These are phyloP conservation scores for Cynaeus angustus DNA, from an alignment of 2,888 invertebrate genomes.

Conservation along the genomic window DNA sequence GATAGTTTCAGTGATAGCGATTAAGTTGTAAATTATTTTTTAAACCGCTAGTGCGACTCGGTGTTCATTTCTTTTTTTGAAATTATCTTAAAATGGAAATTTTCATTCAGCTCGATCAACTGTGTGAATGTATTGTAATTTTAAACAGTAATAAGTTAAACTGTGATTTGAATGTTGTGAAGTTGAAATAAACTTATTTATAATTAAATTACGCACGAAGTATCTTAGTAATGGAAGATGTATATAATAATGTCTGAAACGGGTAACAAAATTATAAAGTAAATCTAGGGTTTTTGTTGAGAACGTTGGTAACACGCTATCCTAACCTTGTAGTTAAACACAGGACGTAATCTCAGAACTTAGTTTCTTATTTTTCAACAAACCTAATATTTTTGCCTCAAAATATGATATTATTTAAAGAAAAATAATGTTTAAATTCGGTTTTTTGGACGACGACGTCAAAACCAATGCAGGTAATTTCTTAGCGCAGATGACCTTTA, in stretches of 20 bases:
- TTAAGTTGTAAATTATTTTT: constrained; percentile 30
- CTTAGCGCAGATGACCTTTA: constrained; percentile 2
- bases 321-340: no score
- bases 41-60: not conserved
- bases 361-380: no score
- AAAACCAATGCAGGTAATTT: constrained; percentile 23
- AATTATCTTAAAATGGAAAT: not conserved
- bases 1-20: constrained; percentile 48
- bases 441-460: constrained; percentile 52
- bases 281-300: no score
- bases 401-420: no score
- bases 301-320: no score
- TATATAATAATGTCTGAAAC: no score
- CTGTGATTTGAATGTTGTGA: constrained; percentile 62
- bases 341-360: no score
- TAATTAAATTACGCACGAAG: constrained; percentile 35
- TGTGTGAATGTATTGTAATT: constrained; percentile 42
- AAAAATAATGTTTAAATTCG: constrained; percentile 57
- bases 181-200: constrained; percentile 51
- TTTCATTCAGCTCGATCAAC: constrained; percentile 24
- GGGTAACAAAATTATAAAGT: no score
- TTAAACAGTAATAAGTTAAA: constrained; percentile 60
- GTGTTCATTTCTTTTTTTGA: not conserved
- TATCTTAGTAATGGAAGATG: no score
- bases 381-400: no score